A percentile compares a stretch with the other conserved stretches of the same genome.
phyloP scores from a whole-genome alignment of 2,888 invertebrate genomes.

The Scelioninae gen. 1 region DNA sequence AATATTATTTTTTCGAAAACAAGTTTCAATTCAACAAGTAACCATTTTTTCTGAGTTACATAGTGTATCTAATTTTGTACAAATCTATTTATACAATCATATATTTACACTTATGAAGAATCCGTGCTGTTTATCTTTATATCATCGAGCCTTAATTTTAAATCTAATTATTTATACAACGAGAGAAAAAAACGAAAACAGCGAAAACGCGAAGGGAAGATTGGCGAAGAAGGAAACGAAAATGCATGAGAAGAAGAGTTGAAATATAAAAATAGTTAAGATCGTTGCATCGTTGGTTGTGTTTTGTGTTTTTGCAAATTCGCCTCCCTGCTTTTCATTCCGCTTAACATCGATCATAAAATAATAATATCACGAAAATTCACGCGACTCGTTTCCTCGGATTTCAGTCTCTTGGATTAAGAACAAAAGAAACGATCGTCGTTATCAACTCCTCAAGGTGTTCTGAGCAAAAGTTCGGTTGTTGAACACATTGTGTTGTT shows the following conservation, averaged over 20 bases:
- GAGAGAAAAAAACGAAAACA: constrained; percentile 21
- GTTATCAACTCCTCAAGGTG: constrained; percentile 17
- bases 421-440: constrained; percentile 30
- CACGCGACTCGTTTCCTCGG: constrained; percentile 24
- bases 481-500: constrained; percentile 43
- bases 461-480: constrained; percentile 26
- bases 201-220: constrained; percentile 23
- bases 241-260: background rate
- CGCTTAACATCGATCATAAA: constrained; percentile 11
- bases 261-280: background rate
- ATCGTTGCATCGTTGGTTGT: constrained; percentile 17
- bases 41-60: background rate
- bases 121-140: constrained; percentile 25
- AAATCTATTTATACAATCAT: constrained; percentile 6
- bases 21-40: background rate
- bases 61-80: constrained; percentile 11
- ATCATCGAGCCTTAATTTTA: constrained; percentile 8
- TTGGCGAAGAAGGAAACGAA: background rate
- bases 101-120: constrained; percentile 25
- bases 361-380: constrained; percentile 23
- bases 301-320: constrained; percentile 6
- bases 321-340: constrained; percentile 14
- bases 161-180: constrained; percentile 41
- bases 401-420: constrained; percentile 32
- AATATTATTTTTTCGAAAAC: background rate